Base-by-base conservation (phyloP, 2,888 invertebrate genomes). In the Bedellia somnulentella region DNA sequence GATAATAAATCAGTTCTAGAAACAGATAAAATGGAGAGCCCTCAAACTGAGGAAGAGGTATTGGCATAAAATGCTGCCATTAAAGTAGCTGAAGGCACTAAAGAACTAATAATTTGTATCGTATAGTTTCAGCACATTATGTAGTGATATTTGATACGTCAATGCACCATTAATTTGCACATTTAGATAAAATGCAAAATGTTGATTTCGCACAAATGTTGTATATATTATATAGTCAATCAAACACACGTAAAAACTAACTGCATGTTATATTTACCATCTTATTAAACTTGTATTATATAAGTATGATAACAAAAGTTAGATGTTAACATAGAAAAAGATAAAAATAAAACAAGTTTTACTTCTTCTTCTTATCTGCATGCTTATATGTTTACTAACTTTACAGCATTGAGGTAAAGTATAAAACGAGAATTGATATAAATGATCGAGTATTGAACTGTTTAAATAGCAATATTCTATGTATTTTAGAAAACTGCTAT, bases 401-500 rank as follows among this genome's bases (percentile, higher is more conserved):
- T n/a, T n/a, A n/a, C n/a, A n/a, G n/a, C n/a, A n/a, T n/a, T n/a
- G n/a, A n/a, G n/a, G n/a, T n/a, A n/a, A n/a, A n/a, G n/a, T n/a
- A n/a, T n/a, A n/a, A n/a, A n/a, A n/a, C n/a, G n/a, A n/a, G n/a
- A n/a, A n/a, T n/a, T n/a, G n/a, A n/a, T n/a, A n/a, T n/a, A n/a
- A n/a, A n/a, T n/a, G n/a, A n/a, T n/a, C n/a, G n/a, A n/a, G n/a
- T n/a, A n/a, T n/a, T n/a, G n/a, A n/a, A n/a, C n/a, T n/a, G n/a
- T n/a, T n/a, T n/a, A n/a, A n/a, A n/a, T n/a, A n/a, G n/a, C n/a
- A n/a, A n/a, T n/a, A n/a, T n/a, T n/a, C n/a, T n/a, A n/a, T n/a
- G n/a, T n/a, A n/a, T n/a, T n/a, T n/a, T 66, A 79, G 77, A 75
- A 77, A 68, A 54, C 62, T 30, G 68, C 67, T 29, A 40, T 63